Evolutionary conservation across 2,888 invertebrate species (phyloP), one percentile per base, ranked within the genome.

Genomic region (Aspidiotus destructor): DNA sequence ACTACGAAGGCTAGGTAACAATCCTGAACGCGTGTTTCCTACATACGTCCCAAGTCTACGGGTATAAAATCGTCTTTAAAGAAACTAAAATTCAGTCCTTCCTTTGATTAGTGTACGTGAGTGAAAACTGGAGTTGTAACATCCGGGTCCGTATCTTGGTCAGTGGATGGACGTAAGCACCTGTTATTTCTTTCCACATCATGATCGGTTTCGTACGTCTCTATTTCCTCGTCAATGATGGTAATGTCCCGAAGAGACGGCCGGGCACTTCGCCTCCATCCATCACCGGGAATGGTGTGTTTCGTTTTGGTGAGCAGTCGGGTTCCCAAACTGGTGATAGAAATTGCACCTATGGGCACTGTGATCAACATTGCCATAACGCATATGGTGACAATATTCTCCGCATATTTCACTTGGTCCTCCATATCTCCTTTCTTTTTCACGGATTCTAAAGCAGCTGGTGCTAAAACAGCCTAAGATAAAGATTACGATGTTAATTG

Each of bases 211-310:
- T 52, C 54, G 52, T 67, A 67, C 16, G 58, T 67, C 17, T 69
- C 69, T n/a, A 69, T 57, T 62, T 69, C 69, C 53, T 69, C 69
- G 40, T 69, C 69, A 11, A 69, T 69, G 76, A 92, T 90, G 72
- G 89, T 88, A 71, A 92, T 91, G 77, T 91, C 91, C 61, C 91
- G 83, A 69, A 92, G 87, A 0, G 91, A 91, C 6, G 89, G 90
- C 70, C 89, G 81, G 75, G 90, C 87, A 62, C 88, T 86, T 72
- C 89, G 83, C 16, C 87, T 83, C 90, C 91, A 90, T 69, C 87
- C 74, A n/a, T 74, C 88, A 79, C 73, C 72, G 2, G 73, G 72
- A 0, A 75, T 74, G 0, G 72, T 79, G 72, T 85, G 83, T 68
- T 85, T 84, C 0, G 89, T 89, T 78, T 88, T 89, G 17, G 87